phyloP scores from a whole-genome alignment of 2,797 vertebrate genomes.

The Semotilus atromaculatus region DNA sequence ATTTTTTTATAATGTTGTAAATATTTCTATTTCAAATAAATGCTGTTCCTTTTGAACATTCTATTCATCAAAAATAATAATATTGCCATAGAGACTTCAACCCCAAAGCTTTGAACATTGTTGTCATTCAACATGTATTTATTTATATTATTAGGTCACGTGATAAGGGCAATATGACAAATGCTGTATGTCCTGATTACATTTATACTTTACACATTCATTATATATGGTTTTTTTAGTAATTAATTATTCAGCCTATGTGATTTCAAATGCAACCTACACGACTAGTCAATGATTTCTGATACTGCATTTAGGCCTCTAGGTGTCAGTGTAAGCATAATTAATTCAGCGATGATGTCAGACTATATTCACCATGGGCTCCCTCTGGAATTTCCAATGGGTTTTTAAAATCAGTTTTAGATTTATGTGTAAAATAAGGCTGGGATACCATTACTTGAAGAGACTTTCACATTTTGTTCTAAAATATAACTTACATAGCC shows the following conservation, averaged over 20 bases:
- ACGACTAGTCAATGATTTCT: neutral
- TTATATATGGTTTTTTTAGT: neutral
- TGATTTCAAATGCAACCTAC: neutral
- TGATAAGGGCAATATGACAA: neutral
- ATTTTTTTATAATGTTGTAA: neutral
- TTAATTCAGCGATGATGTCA: neutral
- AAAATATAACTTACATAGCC: neutral
- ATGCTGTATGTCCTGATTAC: neutral
- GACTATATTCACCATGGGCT: neutral
- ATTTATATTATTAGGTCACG: neutral
- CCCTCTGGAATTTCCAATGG: neutral
- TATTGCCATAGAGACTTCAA: neutral
- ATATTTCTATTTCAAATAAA: neutral
- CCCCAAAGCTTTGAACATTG: neutral
- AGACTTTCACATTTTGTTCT: neutral
- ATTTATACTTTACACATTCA: neutral
- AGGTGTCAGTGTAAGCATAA: neutral
- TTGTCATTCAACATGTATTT: neutral
- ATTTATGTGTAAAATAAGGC: neutral
- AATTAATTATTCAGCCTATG: neutral
- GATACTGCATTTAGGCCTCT: neutral
- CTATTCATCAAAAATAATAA: neutral
- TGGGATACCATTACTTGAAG: neutral
- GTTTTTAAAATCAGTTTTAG: neutral
- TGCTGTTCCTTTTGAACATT: neutral